Evolutionary conservation across 2,888 invertebrate genomes (phyloP).

Genomic region (Syrista parreyssii): DNA sequence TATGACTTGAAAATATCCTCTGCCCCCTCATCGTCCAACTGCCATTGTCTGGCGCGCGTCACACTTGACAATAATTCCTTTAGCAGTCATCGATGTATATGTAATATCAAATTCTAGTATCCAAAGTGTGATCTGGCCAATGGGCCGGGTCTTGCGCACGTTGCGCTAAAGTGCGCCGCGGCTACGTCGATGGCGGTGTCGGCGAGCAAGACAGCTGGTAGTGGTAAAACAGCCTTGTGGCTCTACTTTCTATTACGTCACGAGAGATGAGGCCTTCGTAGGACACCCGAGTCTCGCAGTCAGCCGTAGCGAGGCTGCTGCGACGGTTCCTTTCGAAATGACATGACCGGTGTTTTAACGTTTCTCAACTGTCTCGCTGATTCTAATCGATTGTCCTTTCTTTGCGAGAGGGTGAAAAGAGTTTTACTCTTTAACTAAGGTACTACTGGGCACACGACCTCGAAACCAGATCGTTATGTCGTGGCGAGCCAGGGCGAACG

Average conservation of each 20-base stretch:
- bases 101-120: not conserved
- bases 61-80: not conserved
- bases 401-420: not conserved
- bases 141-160: not conserved
- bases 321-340: not conserved
- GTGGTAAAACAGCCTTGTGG: constrained; percentile 50
- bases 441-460: not conserved
- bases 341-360: not conserved
- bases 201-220: constrained; percentile 26
- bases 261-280: constrained; percentile 44
- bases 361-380: not conserved
- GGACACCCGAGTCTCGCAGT: constrained; percentile 13
- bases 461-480: not conserved
- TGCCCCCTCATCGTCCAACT: not conserved
- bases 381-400: not conserved
- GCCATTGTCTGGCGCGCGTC: not conserved
- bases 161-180: not conserved
- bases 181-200: not conserved
- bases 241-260: constrained; percentile 57
- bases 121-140: not conserved
- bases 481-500: not conserved
- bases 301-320: not conserved
- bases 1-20: not conserved
- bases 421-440: not conserved
- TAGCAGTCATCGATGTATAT: not conserved